Percentiles rank a stretch among this genome's conserved stretches.
These are phyloP conservation scores for Ianthella basta DNA, from an alignment of 37 sponge, comb jelly and placozoan genomes.

Conservation along the genomic window DNA sequence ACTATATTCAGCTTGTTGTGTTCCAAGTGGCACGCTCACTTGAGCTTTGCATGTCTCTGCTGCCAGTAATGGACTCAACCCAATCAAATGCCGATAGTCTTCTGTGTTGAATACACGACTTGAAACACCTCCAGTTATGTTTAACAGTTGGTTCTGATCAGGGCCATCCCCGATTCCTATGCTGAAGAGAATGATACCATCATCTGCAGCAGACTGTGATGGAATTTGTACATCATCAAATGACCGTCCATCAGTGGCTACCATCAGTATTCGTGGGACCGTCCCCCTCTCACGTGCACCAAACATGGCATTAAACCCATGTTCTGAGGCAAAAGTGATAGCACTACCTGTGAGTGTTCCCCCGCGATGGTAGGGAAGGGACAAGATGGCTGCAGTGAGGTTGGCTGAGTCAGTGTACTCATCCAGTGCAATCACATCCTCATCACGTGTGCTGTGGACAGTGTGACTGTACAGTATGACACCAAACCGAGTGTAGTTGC, in stretches of 20 bases:
- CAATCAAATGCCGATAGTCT: not conserved
- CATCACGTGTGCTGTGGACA: too few species aligned
- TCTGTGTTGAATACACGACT: not conserved
- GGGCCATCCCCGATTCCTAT: constrained; percentile 11
- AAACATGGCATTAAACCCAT: not conserved
- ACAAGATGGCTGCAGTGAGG: too few species aligned
- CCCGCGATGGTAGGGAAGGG: not conserved
- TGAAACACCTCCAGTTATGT: not conserved
- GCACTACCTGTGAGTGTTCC: constrained; percentile 19
- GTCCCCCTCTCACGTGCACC: not conserved
- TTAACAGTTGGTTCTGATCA: not conserved
- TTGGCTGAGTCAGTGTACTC: too few species aligned
- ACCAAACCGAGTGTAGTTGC: not conserved
- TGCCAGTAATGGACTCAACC: not conserved
- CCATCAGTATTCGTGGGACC: not conserved
- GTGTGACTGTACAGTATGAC: not conserved
- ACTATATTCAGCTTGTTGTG: not conserved
- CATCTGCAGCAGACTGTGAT: not conserved
- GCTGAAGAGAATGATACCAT: constrained; percentile 21
- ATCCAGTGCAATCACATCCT: too few species aligned
- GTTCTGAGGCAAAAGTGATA: not conserved
- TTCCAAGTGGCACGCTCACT: not conserved
- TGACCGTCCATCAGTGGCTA: constrained; percentile 24
- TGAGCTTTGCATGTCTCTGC: constrained; percentile 16
- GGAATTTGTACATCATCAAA: not conserved